A percentile compares a stretch with the other conserved stretches of the same genome.
These are phyloP conservation scores for Asobara japonica DNA, from an alignment of 1,140 invertebrate genomes.

Conservation along the genomic window DNA sequence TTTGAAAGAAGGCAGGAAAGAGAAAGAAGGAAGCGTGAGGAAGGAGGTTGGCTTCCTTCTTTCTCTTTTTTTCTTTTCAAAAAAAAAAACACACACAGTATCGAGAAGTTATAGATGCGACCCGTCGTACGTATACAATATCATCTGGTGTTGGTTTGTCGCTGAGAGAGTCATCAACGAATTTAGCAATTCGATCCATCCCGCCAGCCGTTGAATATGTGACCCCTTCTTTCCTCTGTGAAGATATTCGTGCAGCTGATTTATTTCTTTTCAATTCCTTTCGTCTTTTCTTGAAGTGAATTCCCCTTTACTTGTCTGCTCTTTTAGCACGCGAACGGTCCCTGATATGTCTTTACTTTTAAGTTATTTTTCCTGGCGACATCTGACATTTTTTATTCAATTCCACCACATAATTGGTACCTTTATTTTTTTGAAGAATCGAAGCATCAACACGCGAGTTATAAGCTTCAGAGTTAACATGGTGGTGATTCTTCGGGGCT, in stretches of 20 bases:
- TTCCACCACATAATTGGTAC: no score
- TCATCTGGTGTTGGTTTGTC: not conserved
- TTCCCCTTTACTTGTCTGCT: not conserved
- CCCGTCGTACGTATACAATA: slow-evolving; percentile 5
- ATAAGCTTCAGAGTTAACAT: slow-evolving; percentile 28
- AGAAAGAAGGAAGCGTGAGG: no score
- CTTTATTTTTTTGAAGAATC: slow-evolving; percentile 34
- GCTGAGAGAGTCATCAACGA: slow-evolving; percentile 25
- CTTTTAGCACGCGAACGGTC: no score
- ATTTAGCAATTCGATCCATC: slow-evolving; percentile 20
- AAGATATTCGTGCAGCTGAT: not conserved
- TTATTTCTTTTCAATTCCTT: slow-evolving; percentile 21
- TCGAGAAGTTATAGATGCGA: no score
- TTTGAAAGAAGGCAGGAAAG: no score
- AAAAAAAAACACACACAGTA: no score
- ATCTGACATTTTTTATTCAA: no score
- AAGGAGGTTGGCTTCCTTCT: no score
- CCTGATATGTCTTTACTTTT: no score
- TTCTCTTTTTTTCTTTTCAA: no score
- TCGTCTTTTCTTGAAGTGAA: slow-evolving; percentile 20
- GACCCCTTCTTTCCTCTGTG: slow-evolving; percentile 28
- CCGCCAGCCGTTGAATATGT: slow-evolving; percentile 30
- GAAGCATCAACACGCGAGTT: slow-evolving; percentile 22
- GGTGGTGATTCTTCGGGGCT: slow-evolving; percentile 25
- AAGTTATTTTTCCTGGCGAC: no score